phyloP scores from a whole-genome alignment of 2,797 vertebrate genomes.

The Channallabes apus region DNA sequence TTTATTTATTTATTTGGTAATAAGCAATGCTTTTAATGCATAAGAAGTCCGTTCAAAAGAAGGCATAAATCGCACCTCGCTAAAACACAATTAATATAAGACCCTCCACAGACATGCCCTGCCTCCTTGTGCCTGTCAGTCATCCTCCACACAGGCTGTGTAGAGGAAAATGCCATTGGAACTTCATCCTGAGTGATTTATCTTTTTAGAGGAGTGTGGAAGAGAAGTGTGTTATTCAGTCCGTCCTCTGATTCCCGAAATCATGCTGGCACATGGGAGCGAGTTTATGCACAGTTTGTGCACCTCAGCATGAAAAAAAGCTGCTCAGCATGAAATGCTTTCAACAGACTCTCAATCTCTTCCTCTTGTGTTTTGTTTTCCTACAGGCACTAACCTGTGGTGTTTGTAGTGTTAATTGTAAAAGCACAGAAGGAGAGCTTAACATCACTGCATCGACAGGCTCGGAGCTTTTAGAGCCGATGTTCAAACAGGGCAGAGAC shows the following conservation, averaged over 20 bases:
- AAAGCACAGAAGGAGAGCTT: slow-evolving; percentile 15
- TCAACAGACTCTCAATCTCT: background rate
- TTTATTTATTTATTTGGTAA: background rate
- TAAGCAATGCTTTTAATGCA: background rate
- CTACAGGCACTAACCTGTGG: background rate
- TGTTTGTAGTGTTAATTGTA: slow-evolving; percentile 5
- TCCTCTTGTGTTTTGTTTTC: no score
- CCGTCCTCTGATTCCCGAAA: background rate
- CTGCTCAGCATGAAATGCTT: background rate
- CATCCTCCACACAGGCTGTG: slow-evolving; percentile 10
- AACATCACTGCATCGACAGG: slow-evolving; percentile 16
- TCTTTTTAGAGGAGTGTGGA: background rate
- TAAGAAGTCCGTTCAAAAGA: background rate
- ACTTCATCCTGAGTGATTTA: no score
- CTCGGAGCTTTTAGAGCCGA: slow-evolving; percentile 8
- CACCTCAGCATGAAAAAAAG: background rate
- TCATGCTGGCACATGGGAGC: background rate
- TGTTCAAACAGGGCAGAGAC: slow-evolving; percentile 19
- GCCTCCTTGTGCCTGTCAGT: background rate
- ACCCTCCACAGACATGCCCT: background rate
- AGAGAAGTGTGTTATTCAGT: background rate
- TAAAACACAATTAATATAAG: background rate
- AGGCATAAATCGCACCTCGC: background rate
- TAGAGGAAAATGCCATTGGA: background rate
- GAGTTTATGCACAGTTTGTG: slow-evolving; percentile 4